Evolutionary conservation across 2,888 invertebrate genomes (phyloP).

Genomic region (Coelogynopora nodosa): DNA sequence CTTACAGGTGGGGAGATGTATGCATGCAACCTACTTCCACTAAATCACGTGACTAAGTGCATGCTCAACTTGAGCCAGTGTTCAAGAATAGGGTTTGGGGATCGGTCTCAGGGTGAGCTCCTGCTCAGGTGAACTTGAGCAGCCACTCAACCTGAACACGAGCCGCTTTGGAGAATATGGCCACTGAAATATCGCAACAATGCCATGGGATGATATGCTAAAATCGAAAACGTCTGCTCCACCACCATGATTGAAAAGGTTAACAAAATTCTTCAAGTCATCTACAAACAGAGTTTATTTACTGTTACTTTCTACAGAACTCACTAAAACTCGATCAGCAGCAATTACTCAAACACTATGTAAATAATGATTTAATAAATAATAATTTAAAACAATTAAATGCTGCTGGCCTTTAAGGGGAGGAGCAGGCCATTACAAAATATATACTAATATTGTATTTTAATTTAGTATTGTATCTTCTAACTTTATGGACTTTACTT

Average conservation of each 20-base stretch:
- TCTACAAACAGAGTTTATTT: conserved; percentile 41
- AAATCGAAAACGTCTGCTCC: neutral
- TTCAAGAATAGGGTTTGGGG: too few species aligned
- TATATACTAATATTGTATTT: neutral
- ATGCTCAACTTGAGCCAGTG: too few species aligned
- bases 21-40: too few species aligned
- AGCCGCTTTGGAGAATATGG: too few species aligned
- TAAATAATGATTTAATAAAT: conserved; percentile 16
- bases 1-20: too few species aligned
- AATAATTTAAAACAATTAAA: conserved; percentile 27
- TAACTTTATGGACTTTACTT: neutral
- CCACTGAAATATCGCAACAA: too few species aligned
- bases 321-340: neutral
- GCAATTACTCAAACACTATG: conserved; percentile 25
- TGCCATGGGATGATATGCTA: neutral
- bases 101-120: too few species aligned
- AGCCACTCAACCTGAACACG: too few species aligned
- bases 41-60: too few species aligned
- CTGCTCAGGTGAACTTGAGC: too few species aligned
- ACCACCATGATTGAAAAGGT: neutral
- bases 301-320: conserved; percentile 37
- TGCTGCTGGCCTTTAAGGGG: conserved; percentile 27
- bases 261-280: conserved; percentile 19
- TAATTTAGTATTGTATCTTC: neutral
- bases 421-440: conserved; percentile 24